Evolutionary conservation across 2,888 invertebrate species (phyloP), one percentile per base, ranked within the genome.

Genomic region (Serrognathus titanus): DNA sequence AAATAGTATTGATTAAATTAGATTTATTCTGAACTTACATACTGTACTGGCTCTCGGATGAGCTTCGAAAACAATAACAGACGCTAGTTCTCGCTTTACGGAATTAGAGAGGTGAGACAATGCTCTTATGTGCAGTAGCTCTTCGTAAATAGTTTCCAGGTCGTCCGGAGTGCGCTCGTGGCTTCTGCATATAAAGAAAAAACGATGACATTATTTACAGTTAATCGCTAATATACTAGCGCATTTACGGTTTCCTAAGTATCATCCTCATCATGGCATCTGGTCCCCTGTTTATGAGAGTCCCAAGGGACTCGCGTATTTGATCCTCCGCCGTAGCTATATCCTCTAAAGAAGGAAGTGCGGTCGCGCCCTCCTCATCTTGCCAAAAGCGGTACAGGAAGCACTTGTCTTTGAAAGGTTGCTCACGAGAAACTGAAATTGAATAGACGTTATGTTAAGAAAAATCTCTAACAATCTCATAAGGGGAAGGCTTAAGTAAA

Each of bases 321-420:
- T 87, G 85, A 58, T 86, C 86, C 73, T 90, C 88, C 48, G 87
- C 87, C 55, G 85, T 81, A 57, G 81, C 80, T 49, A 83, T 76
- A 66, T 87, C 86, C 64, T 85, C 84, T 55, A 82, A 69, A 20
- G 82, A 78, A 36, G 85, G 84, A 11, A 78, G 66, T 55, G 79
- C 75, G 12, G 80, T 80, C 12, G 81, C 80, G 20, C 82, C 83
- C 58, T 87, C 84, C 71, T 87, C 86, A 74, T 90, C 89, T 73
- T 87, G 85, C 73, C 85, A 84, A 81, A 92, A 92, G 57, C 90
- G 87, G 79, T 92, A 92, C 68, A 90, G 84, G 72, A 90, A 83
- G 75, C 88, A 88, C 80, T 90, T 89, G 81, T 92, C 92, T 75
- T 87, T 86, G 79, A 92, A 92, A 49, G 88, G 86, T 71, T 90